phyloP scores from a whole-genome alignment of 2,113 vertebrate genomes.

The Oxyruncus cristatus region DNA sequence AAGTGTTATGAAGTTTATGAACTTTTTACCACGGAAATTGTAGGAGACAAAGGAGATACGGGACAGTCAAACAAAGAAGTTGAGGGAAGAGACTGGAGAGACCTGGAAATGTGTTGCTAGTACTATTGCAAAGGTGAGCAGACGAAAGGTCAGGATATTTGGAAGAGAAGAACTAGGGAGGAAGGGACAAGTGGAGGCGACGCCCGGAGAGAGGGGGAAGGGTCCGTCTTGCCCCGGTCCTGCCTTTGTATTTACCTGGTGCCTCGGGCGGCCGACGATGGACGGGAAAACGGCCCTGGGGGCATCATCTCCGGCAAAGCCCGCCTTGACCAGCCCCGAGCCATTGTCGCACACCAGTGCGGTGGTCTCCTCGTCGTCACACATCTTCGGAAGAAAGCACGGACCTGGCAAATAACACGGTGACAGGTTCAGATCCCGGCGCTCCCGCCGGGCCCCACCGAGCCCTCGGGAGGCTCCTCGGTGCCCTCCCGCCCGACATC shows the following conservation, averaged over 20 bases:
- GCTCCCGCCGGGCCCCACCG: background rate
- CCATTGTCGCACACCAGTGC: slow-evolving; percentile 99
- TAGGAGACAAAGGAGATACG: background rate
- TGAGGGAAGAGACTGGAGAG: background rate
- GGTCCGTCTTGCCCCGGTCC: background rate
- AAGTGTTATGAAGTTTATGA: background rate
- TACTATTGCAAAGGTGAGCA: accelerated
- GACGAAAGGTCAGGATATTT: background rate
- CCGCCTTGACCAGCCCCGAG: slow-evolving; percentile 96
- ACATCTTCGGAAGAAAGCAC: slow-evolving; percentile 77
- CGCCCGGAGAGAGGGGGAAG: background rate
- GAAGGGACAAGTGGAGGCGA: background rate
- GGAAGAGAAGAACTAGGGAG: background rate
- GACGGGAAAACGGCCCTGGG: slow-evolving; percentile 97
- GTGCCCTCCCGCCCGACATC: background rate
- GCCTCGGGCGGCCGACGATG: slow-evolving; percentile 96
- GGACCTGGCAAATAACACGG: slow-evolving; percentile 54
- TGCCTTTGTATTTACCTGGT: slow-evolving; percentile 81
- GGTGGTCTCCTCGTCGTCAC: slow-evolving; percentile 98
- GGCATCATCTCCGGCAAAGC: slow-evolving; percentile 96
- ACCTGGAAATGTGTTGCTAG: accelerated
- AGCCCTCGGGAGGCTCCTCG: background rate
- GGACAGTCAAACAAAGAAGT: background rate
- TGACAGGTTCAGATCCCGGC: background rate
- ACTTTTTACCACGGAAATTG: background rate